Evolutionary conservation across 2,797 vertebrate species (phyloP).

Genomic region (Paguma larvata): DNA sequence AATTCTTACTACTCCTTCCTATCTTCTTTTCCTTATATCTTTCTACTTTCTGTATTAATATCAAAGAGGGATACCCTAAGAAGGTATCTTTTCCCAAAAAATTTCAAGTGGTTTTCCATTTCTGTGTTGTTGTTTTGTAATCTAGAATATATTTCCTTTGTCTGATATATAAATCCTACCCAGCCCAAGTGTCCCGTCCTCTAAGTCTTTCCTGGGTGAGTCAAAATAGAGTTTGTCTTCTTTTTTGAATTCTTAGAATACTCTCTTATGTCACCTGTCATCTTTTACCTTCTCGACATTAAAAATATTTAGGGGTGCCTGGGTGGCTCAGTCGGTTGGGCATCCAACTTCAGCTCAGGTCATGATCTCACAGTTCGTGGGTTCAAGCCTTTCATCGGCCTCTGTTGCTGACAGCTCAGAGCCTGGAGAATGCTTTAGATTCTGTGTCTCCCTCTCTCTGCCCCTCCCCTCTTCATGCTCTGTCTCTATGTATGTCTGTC

Average conservation of each 20-base stretch:
- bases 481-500: too few relatives aligned
- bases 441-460: too few relatives aligned
- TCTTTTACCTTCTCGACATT: slow-evolving; percentile 17
- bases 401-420: too few relatives aligned
- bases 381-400: too few relatives aligned
- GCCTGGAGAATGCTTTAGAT: too few relatives aligned
- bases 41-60: neutral
- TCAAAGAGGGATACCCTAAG: neutral
- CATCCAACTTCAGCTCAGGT: too few relatives aligned
- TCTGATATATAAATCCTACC: neutral
- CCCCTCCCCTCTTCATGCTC: too few relatives aligned
- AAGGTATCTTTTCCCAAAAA: neutral
- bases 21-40: neutral
- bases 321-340: too few relatives aligned
- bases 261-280: neutral
- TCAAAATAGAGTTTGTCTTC: slow-evolving; percentile 28
- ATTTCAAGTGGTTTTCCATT: slow-evolving; percentile 7
- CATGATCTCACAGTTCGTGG: too few relatives aligned
- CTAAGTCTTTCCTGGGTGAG: neutral
- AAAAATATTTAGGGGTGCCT: neutral
- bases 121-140: neutral
- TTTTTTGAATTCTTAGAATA: neutral
- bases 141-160: slow-evolving; percentile 49
- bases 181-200: neutral
- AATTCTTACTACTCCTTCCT: neutral